Evolutionary conservation across 2,113 vertebrate genomes (phyloP).

Genomic region (Empidonax alnorum): DNA sequence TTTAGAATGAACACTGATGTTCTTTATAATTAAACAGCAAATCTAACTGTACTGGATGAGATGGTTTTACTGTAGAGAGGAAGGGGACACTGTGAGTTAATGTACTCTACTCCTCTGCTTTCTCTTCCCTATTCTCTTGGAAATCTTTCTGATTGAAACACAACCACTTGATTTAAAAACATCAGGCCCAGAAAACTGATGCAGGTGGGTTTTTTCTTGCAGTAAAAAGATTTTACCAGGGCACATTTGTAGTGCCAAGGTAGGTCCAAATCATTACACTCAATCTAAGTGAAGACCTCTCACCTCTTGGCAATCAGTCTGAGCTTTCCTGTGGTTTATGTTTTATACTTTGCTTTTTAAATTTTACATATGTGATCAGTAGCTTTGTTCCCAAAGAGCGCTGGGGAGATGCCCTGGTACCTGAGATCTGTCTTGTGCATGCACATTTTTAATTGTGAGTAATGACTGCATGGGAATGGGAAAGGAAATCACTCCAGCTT

Average conservation of each 20-base stretch:
- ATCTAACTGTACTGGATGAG: not conserved
- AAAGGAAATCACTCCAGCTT: not conserved
- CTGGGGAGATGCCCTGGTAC: not conserved
- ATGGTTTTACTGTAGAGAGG: not conserved
- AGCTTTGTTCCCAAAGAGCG: not conserved
- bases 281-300: not conserved
- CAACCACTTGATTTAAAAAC: not conserved
- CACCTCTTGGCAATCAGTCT: not conserved
- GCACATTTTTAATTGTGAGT: not conserved
- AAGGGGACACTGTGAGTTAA: not conserved
- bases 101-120: accelerated
- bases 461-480: not conserved
- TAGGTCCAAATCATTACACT: not conserved
- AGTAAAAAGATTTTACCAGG: not conserved
- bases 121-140: not conserved
- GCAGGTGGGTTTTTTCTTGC: not conserved
- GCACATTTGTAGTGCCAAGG: not conserved
- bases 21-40: not conserved
- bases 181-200: not conserved
- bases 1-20: not conserved
- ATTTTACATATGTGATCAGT: not conserved
- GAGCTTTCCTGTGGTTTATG: not conserved
- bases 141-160: not conserved
- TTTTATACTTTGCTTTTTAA: not conserved
- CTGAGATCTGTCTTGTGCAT: accelerated